Evolutionary conservation across 2,888 invertebrate species (phyloP), one percentile per base, ranked within the genome.

Genomic region (Apeira syringaria): DNA sequence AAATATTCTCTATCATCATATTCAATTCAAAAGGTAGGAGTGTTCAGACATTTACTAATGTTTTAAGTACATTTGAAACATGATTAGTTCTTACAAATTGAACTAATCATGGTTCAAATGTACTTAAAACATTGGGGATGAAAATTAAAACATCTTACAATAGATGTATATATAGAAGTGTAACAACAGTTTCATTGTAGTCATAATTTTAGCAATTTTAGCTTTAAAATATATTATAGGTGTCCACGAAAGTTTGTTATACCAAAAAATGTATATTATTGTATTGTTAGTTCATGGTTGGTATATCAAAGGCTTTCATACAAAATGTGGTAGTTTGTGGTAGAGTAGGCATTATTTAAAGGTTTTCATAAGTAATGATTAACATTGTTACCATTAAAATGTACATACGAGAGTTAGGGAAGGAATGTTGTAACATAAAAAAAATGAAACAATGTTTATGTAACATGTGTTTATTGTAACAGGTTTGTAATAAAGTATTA

Each of bases 241-340:
- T 32, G 68, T 32, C 55, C 62, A 64, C 71, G 80, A 74, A 87
- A 84, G 84, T 80, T 87, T 28, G n/a, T 77, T 82, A 72, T 84
- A 85, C 87, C 88, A 86, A 89, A 89, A 81, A 85, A 72, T 87
- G 80, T 87, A 82, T 84, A 85, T 84, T 85, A 64, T n/a, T 50
- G 17, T 74, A 56, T 64, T 75, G 72, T 78, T 81, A 82, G 75
- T 75, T 78, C 58, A 69, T 77, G 82, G n/a, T 86, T 88, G 88
- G 86, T 87, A 72, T 74, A 73, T 27, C 15, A 40, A 45, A 76
- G 73, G 75, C 81, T 87, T 88, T 82, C 80, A 49, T 69, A 81
- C 80, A 83, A 82, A 84, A 78, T 85, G 80, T 85, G 71, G 68
- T 83, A 83, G 77, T 72, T 74, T 76, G 33, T 9, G 25, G 17